phyloP scores from a whole-genome alignment of 2,113 vertebrate species.

The Miniopterus natalensis region DNA sequence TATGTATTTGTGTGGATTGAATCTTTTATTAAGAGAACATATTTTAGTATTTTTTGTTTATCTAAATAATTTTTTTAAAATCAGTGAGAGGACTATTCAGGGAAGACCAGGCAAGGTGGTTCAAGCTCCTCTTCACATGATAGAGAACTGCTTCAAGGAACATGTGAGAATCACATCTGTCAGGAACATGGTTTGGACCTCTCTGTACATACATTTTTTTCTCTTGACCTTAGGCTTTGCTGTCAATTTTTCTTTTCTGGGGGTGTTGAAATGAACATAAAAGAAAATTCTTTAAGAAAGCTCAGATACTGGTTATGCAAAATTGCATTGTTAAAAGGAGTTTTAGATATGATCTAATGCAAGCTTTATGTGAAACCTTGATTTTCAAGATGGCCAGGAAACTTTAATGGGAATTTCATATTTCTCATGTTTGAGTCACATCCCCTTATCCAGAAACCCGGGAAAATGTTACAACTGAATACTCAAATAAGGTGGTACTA shows the following conservation, averaged over 20 bases:
- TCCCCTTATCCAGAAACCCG: conserved; percentile 44
- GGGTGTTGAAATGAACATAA: background rate
- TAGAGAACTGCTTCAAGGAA: background rate
- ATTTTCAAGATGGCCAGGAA: conserved; percentile 22
- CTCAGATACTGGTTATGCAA: background rate
- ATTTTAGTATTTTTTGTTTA: background rate
- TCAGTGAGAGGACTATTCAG: background rate
- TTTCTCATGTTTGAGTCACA: conserved; percentile 62
- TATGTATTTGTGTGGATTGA: background rate
- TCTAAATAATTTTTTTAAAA: background rate
- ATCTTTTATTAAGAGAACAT: conserved; percentile 1
- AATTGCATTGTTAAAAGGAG: conserved; percentile 39
- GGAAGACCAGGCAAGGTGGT: background rate
- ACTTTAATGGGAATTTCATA: conserved; percentile 36
- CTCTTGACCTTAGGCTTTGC: background rate
- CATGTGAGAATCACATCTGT: background rate
- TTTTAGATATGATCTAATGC: conserved; percentile 50
- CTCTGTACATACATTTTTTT: conserved; percentile 4
- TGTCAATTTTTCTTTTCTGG: conserved; percentile 29
- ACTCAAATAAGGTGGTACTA: background rate
- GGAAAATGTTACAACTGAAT: background rate
- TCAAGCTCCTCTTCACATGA: background rate
- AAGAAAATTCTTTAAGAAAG: conserved; percentile 44
- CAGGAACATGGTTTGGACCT: background rate
- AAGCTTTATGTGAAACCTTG: background rate